phyloP scores from a whole-genome alignment of 2,888 invertebrate species.

The Tetrapedia diversipes region DNA sequence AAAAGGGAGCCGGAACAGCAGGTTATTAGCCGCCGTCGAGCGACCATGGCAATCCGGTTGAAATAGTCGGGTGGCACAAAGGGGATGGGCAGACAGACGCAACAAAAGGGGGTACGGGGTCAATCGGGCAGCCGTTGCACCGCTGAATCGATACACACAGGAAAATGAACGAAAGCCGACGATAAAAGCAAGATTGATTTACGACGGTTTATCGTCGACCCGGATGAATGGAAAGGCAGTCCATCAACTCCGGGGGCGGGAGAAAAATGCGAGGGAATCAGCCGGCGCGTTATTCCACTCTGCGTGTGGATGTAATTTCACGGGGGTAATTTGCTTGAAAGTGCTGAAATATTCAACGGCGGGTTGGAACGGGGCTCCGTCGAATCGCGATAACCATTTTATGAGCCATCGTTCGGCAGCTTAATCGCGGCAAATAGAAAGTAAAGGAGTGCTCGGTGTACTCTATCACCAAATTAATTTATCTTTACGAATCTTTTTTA shows the following conservation, averaged over 20 bases:
- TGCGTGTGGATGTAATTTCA: slow-evolving; percentile 11
- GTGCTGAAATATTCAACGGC: neutral
- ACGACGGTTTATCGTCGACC: slow-evolving; percentile 30
- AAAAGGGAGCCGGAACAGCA: slow-evolving; percentile 10
- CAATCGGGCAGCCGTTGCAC: slow-evolving; percentile 37
- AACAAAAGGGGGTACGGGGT: slow-evolving; percentile 30
- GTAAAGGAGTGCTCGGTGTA: neutral
- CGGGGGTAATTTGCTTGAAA: neutral
- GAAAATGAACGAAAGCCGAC: slow-evolving; percentile 33
- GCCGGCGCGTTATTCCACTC: neutral
- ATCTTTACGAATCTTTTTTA: too few species aligned
- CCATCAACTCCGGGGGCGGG: neutral
- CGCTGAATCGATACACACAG: slow-evolving; percentile 30
- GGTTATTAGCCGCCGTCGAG: slow-evolving; percentile 24
- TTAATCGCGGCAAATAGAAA: neutral
- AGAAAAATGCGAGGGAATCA: slow-evolving; percentile 8
- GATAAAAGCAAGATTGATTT: slow-evolving; percentile 38
- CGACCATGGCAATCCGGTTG: neutral
- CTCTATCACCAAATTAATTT: too few species aligned
- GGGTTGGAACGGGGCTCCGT: neutral
- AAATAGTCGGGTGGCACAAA: slow-evolving; percentile 20
- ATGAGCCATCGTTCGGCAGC: too few species aligned
- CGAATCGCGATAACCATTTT: neutral
- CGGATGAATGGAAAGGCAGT: slow-evolving; percentile 31
- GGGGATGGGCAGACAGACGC: slow-evolving; percentile 15